Conservation (phyloP, 2,113 vertebrate genomes). For the Rhinichthys klamathensis region DNA sequence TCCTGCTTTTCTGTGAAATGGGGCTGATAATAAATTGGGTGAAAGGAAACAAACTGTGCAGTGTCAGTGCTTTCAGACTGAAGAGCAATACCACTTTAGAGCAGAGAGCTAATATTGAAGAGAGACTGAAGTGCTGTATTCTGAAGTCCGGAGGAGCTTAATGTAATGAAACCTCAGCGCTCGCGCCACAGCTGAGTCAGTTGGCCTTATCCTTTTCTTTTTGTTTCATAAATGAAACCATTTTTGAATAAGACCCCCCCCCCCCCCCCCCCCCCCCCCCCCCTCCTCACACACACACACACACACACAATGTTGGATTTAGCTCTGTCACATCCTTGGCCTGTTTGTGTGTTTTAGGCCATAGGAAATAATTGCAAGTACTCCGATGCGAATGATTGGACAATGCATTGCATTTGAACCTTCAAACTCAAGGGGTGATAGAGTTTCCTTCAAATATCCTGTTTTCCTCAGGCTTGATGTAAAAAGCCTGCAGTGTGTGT, state of each 20-base stretch:
- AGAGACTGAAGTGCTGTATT: not conserved
- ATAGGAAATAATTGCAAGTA: too few relatives aligned
- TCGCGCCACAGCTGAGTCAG: not conserved
- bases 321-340: too few relatives aligned
- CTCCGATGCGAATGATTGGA: too few relatives aligned
- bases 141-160: not conserved
- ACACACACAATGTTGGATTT: too few relatives aligned
- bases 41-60: not conserved
- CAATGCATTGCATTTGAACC: too few relatives aligned
- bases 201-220: not conserved
- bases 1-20: not conserved
- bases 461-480: not conserved
- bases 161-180: not conserved
- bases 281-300: too few relatives aligned
- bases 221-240: not conserved
- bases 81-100: constrained; percentile 6
- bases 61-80: not conserved
- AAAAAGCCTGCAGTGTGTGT: not conserved
- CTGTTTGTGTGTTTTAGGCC: too few relatives aligned
- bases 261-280: too few relatives aligned
- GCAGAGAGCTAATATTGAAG: not conserved
- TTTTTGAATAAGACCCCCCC: not conserved
- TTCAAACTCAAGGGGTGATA: too few relatives aligned
- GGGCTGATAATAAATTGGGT: not conserved
- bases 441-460: not conserved